Evolutionary conservation across 2,113 vertebrate species (phyloP).

Genomic region (Pan troglodytes): NHGRI_mPanTro3-v2.1_pri NC_072403.2:30914001-30914500

Average conservation of each 20-base stretch:
- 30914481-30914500: too few species aligned
- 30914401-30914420: too few species aligned
- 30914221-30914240: background rate
- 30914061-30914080: background rate
- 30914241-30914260: too few species aligned
- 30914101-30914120: too few species aligned
- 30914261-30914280: accelerated
- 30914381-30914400: too few species aligned
- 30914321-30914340: background rate
- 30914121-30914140: constrained; percentile 65
- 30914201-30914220: background rate
- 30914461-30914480: too few species aligned
- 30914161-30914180: accelerated
- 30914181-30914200: background rate
- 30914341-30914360: too few species aligned
- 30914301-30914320: too few species aligned
- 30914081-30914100: too few species aligned
- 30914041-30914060: accelerated
- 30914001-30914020: background rate
- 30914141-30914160: background rate
- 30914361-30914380: background rate
- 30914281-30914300: accelerated
- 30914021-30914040: background rate
- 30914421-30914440: too few species aligned
- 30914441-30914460: too few species aligned